phyloP scores from a whole-genome alignment of 1,140 invertebrate species.

The Drosophila paulistorum region DNA sequence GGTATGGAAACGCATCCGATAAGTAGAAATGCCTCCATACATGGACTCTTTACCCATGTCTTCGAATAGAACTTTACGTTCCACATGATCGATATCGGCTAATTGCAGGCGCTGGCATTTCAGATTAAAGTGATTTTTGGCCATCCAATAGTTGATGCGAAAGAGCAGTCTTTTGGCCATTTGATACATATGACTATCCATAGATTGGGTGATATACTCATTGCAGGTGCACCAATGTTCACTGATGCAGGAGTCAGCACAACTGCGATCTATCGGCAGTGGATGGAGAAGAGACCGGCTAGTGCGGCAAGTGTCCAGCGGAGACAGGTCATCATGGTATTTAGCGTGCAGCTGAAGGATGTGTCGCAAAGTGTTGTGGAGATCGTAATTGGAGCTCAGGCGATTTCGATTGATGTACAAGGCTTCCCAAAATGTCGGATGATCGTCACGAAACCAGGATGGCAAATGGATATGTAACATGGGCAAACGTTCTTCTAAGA shows the following conservation, averaged over 20 bases:
- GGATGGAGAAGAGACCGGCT: slow-evolving; percentile 88
- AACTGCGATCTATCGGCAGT: slow-evolving; percentile 87
- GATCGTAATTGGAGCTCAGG: slow-evolving; percentile 91
- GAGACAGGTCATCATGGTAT: not conserved
- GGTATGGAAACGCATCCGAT: slow-evolving; percentile 41
- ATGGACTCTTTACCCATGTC: slow-evolving; percentile 26
- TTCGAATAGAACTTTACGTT: slow-evolving; percentile 25
- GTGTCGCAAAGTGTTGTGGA: slow-evolving; percentile 87
- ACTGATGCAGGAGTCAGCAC: slow-evolving; percentile 87
- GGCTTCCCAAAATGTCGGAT: slow-evolving; percentile 86
- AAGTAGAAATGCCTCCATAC: slow-evolving; percentile 28
- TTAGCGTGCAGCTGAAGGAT: slow-evolving; percentile 68
- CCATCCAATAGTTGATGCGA: slow-evolving; percentile 79
- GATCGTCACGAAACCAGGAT: slow-evolving; percentile 86
- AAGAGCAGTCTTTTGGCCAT: slow-evolving; percentile 82
- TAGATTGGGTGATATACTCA: slow-evolving; percentile 77
- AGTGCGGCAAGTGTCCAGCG: slow-evolving; percentile 82
- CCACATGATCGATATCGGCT: slow-evolving; percentile 25
- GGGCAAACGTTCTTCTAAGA: slow-evolving; percentile 94
- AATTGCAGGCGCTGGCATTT: slow-evolving; percentile 39
- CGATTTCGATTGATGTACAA: slow-evolving; percentile 88
- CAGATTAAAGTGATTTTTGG: slow-evolving; percentile 13
- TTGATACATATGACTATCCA: slow-evolving; percentile 73
- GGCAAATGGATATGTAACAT: slow-evolving; percentile 92
- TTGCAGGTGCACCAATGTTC: slow-evolving; percentile 91